phyloP scores from a whole-genome alignment of 2,113 vertebrate genomes.

The Lathamus discolor region DNA sequence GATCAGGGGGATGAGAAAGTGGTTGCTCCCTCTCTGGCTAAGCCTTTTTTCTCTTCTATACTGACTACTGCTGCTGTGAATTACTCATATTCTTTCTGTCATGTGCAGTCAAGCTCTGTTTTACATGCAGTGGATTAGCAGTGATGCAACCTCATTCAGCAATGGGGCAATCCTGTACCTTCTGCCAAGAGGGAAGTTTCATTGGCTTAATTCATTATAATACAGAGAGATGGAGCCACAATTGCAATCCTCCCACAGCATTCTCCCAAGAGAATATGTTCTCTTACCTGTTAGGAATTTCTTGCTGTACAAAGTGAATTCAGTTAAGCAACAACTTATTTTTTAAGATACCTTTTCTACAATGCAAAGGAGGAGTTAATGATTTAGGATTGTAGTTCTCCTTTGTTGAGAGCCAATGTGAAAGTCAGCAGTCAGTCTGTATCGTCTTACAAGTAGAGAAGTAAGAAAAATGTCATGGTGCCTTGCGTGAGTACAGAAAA shows the following conservation, averaged over 20 bases:
- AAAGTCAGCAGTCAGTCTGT: neutral
- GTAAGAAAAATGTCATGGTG: neutral
- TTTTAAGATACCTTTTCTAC: neutral
- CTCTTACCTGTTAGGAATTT: neutral
- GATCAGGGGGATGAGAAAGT: neutral
- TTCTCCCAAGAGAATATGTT: neutral
- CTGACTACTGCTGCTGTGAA: neutral
- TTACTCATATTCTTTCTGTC: fast-evolving
- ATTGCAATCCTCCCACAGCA: neutral
- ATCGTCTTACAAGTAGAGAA: neutral
- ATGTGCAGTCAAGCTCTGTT: neutral
- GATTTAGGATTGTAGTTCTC: neutral
- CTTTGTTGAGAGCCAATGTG: neutral
- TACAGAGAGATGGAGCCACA: neutral
- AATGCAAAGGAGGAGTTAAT: neutral
- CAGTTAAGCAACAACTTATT: neutral
- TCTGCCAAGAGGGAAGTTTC: neutral
- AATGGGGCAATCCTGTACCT: neutral
- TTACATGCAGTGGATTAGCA: neutral
- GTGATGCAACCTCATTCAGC: neutral
- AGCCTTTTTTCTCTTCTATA: neutral
- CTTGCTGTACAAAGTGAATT: neutral
- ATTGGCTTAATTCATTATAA: neutral
- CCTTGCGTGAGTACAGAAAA: neutral
- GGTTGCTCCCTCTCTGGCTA: neutral